Evolutionary conservation across 1,140 invertebrate genomes (phyloP).

Genomic region (Apis mellifera): Amel_HAv3.1 CM009941.2:15154001-15154500

Average conservation of each 20-base stretch:
- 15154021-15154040: slow-evolving; percentile 73
- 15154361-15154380: slow-evolving; percentile 52
- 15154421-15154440: slow-evolving; percentile 87
- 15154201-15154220: slow-evolving; percentile 90
- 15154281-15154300: slow-evolving; percentile 90
- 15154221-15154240: slow-evolving; percentile 95
- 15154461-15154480: slow-evolving; percentile 91
- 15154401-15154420: slow-evolving; percentile 21
- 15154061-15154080: slow-evolving; percentile 1
- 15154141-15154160: slow-evolving; percentile 92
- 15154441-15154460: slow-evolving; percentile 93
- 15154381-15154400: slow-evolving; percentile 41
- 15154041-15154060: background rate
- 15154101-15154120: slow-evolving; percentile 96
- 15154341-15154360: slow-evolving; percentile 66
- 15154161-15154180: slow-evolving; percentile 91
- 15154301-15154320: slow-evolving; percentile 88
- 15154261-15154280: slow-evolving; percentile 94
- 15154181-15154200: slow-evolving; percentile 93
- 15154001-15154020: slow-evolving; percentile 96
- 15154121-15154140: slow-evolving; percentile 94
- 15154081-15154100: background rate
- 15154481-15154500: slow-evolving; percentile 95
- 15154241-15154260: slow-evolving; percentile 94
- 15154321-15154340: slow-evolving; percentile 84